Evolutionary conservation across 64 coral and sea anemone species (phyloP), one percentile per base, ranked within the genome.

Genomic region (Actinia equina): DNA sequence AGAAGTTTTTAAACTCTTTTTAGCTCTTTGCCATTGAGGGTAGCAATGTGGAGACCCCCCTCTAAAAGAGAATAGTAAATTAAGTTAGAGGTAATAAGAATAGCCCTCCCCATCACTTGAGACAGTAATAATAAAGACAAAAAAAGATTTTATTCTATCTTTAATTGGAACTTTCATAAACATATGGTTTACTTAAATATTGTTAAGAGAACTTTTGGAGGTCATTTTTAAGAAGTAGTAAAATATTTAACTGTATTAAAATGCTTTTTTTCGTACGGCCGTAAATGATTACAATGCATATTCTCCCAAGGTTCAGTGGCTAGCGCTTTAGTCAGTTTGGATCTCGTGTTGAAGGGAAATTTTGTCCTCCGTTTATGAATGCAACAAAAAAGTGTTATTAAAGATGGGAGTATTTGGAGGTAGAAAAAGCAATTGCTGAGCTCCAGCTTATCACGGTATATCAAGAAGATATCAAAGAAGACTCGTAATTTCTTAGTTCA

Each of bases 331-430:
- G 84, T 96, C 85, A 92, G 94, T 78, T 58, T 89, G 91, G 79
- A 96, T 96, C 94, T 96, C 94, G 94, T 96, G 94, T 96, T 96
- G 91, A 96, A 96, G 88, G 86, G 91, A 96, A 96, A 96, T 86
- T 96, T 93, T 93, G 92, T 86, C 88, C 94, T 96, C 91, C 84
- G 80, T 96, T 90, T 83, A 93, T 96, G 94, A 96, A 96, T 96
- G 91, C 94, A 86, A 57, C 52, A 55, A 78, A 65, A 80, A 87
- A 57, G 82, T 88, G 46, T 89, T 19, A 77, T 87, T 89, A 71
- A 80, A 90, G 89, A 92, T 92, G 92, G 87, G 85, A 77, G 88
- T 83, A 85, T 87, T 96, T 96, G 86, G 71, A 87, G 85, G 81
- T 76, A 60, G 77, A 78, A 49, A 54, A 91, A 87, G 49, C 80